Evolutionary conservation across 2,888 invertebrate genomes (phyloP).

Genomic region (Blastobasis lacticolella): DNA sequence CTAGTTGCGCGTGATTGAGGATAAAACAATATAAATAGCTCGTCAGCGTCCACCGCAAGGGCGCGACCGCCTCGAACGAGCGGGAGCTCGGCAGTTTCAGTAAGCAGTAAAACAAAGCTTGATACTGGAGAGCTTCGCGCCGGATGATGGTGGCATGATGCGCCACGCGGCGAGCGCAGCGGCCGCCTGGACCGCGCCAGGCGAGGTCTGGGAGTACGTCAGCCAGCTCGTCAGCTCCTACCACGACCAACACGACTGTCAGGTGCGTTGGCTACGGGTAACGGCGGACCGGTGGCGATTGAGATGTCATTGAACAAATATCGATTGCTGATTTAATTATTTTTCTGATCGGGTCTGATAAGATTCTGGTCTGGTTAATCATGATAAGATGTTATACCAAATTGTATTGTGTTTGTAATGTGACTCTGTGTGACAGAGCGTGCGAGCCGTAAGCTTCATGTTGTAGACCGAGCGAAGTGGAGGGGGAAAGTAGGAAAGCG

Average conservation of each 20-base stretch:
- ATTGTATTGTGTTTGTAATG: too few species aligned
- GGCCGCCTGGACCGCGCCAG: slow-evolving; percentile 70
- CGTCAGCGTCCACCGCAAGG: slow-evolving; percentile 56
- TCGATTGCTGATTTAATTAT: too few species aligned
- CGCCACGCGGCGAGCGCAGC: slow-evolving; percentile 60
- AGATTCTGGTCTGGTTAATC: too few species aligned
- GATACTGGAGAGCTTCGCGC: slow-evolving; percentile 12
- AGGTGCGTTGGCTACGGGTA: slow-evolving; percentile 32
- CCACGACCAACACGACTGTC: slow-evolving; percentile 69
- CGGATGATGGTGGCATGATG: slow-evolving; percentile 65
- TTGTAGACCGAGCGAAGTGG: too few species aligned
- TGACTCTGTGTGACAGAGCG: too few species aligned
- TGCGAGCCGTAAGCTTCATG: too few species aligned
- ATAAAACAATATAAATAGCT: slow-evolving; percentile 73
- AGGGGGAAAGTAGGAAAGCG: too few species aligned
- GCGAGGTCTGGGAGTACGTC: slow-evolving; percentile 80
- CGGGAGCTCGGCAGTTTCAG: background rate
- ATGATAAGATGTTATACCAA: too few species aligned
- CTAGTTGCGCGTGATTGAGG: slow-evolving; percentile 70
- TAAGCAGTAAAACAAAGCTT: background rate
- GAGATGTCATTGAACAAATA: too few species aligned
- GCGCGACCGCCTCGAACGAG: slow-evolving; percentile 15
- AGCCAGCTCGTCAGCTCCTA: slow-evolving; percentile 78
- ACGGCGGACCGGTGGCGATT: too few species aligned
- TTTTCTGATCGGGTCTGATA: too few species aligned